Evolutionary conservation across 1,140 invertebrate genomes (phyloP), one percentile per base, ranked within the genome.

Genomic region (Holotrichia oblita): DNA sequence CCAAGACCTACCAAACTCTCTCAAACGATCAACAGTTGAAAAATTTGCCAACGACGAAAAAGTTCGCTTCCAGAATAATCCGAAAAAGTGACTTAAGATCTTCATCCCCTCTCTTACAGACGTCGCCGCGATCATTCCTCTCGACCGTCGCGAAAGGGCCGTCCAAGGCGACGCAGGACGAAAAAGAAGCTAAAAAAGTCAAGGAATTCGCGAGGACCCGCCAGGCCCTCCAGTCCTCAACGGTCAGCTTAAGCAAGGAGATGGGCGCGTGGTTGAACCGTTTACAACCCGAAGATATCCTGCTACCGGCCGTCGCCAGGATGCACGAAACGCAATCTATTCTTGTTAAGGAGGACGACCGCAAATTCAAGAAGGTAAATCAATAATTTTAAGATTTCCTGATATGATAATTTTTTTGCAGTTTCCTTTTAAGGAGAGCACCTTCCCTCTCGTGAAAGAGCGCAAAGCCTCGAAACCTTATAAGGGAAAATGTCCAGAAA

Each of bases 361-460:
- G 75, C 4, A 59, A 27, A 27, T 77, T 42, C 42, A 55, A 77
- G 17, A 77, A 77, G 44, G 42, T 48, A 34, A 24, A 17, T 17
- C 0, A 48, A 6, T n/a, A 75, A 44, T 3, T 44, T 0, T 34
- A 4, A 44, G 42, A 10, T 41, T 41, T 41, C 40, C 40, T 4
- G 10, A 41, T 41, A 4, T 41, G 6, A 4, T 41, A 6, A 6
- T 41, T 6, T 41, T 3, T 41, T 41, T 74, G 2, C 40, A 77
- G 76, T 77, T 77, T 7, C 76, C 76, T 6, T 77, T 77, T 14
- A 55, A 77, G 24, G 41, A 61, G 44, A 27, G 59, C 10, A 59
- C 76, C 4, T 55, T 61, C 9, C 9, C 22, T 8, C 20, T 77
- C 14, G 42, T 44, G 6, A 69, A 69, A 7, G 22, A 69, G 17